Percentiles rank a stretch among this genome's conserved stretches.
Conservation (phyloP, 2,888 invertebrate genomes). For the Carterocephalus palaemon region DNA sequence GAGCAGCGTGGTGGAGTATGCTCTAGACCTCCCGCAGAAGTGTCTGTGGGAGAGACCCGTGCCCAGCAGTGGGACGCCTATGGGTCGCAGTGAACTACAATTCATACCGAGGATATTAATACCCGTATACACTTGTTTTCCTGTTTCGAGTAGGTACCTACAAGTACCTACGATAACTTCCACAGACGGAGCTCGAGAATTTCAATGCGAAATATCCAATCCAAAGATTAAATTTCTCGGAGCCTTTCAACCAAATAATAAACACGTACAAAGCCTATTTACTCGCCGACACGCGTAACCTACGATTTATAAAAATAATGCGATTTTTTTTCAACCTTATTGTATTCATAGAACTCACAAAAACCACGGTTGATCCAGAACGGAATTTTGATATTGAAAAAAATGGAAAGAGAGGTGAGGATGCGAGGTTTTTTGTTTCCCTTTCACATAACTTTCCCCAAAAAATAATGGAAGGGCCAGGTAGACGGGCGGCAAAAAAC, state of each 20-base stretch:
- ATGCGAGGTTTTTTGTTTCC: slow-evolving; percentile 61
- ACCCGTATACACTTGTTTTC: background rate
- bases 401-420: slow-evolving; percentile 54
- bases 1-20: no score
- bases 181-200: background rate
- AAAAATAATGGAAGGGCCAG: slow-evolving; percentile 63
- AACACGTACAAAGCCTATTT: slow-evolving; percentile 49
- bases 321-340: slow-evolving; percentile 44
- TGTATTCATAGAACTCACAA: slow-evolving; percentile 53
- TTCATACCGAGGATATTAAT: no score
- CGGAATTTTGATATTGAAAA: slow-evolving; percentile 56
- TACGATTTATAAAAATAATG: slow-evolving; percentile 54
- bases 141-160: background rate
- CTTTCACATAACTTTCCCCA: slow-evolving; percentile 74
- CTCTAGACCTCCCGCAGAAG: no score
- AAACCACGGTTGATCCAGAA: slow-evolving; percentile 64
- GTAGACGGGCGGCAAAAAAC: slow-evolving; percentile 60
- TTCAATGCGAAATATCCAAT: slow-evolving; percentile 37
- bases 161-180: background rate
- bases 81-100: no score
- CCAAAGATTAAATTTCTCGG: slow-evolving; percentile 39
- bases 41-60: no score
- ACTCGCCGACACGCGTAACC: slow-evolving; percentile 56
- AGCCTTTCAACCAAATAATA: slow-evolving; percentile 43
- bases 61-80: no score